A percentile compares a stretch with the other conserved stretches of the same genome.
Conservation (phyloP, 2,797 vertebrate genomes). For the Poeciliopsis turneri region DNA sequence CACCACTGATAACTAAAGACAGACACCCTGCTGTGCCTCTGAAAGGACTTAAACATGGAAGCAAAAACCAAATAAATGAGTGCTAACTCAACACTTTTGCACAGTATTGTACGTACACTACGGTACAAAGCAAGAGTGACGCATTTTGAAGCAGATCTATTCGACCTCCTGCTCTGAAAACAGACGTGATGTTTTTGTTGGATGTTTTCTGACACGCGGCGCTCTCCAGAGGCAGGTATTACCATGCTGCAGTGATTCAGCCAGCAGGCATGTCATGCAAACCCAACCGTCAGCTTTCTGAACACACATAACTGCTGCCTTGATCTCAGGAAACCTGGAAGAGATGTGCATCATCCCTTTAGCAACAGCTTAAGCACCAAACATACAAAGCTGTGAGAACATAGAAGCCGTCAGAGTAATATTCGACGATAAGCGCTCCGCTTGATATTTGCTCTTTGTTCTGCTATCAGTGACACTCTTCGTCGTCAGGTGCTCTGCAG, state of each 20-base stretch:
- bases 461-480: slow-evolving; percentile 19
- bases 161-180: slow-evolving; percentile 14
- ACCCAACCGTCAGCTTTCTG: not conserved
- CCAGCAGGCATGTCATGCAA: slow-evolving; percentile 9
- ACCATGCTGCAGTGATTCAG: slow-evolving; percentile 12
- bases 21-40: not conserved
- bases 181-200: not conserved
- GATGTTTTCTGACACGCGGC: slow-evolving; percentile 5
- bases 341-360: slow-evolving; percentile 13
- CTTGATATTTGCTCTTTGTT: slow-evolving; percentile 25
- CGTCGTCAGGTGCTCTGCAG: slow-evolving; percentile 35
- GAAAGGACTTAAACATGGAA: not conserved
- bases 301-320: not conserved
- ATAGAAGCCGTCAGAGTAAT: not conserved
- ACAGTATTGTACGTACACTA: not conserved
- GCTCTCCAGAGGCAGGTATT: slow-evolving; percentile 15
- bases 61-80: not conserved
- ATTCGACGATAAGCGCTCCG: not conserved
- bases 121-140: not conserved
- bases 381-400: not conserved
- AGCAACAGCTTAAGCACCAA: not conserved
- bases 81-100: not conserved
- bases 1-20: not conserved
- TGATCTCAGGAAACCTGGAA: not conserved
- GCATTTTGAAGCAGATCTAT: not conserved